phyloP scores from a whole-genome alignment of 2,113 vertebrate genomes.

The Gopherus evgoodei region DNA sequence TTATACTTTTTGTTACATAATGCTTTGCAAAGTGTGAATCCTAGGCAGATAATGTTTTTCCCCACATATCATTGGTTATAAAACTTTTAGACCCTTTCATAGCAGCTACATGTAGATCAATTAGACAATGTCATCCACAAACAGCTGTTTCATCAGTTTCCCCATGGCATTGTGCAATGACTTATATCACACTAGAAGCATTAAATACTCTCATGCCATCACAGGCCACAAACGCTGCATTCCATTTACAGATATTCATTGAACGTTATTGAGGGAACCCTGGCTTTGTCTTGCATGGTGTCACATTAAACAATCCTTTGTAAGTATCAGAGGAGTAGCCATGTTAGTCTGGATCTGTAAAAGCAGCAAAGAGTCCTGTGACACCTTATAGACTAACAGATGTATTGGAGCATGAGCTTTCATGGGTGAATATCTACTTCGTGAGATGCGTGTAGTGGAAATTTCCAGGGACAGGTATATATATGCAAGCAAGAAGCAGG shows the following conservation, averaged over 20 bases:
- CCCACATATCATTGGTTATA: not conserved
- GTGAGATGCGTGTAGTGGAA: no score
- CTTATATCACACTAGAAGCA: not conserved
- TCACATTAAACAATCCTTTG: not conserved
- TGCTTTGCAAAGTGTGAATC: not conserved
- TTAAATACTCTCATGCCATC: slow-evolving; percentile 16
- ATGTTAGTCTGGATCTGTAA: no score
- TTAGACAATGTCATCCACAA: not conserved
- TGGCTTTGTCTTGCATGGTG: not conserved
- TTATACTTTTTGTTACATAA: slow-evolving; percentile 7
- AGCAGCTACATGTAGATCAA: not conserved
- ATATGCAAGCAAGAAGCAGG: no score
- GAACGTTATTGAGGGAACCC: not conserved
- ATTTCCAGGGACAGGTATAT: no score
- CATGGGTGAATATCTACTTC: no score
- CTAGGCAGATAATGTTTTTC: not conserved
- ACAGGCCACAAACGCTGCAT: not conserved
- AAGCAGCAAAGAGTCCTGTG: no score
- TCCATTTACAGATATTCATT: not conserved
- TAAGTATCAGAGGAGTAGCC: not conserved
- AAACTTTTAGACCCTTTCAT: not conserved
- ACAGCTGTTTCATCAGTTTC: slow-evolving; percentile 1
- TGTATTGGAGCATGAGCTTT: no score
- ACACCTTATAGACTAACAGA: no score
- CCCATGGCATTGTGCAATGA: not conserved